These are phyloP conservation scores for Trissolcus japonicus DNA, from an alignment of 2,888 invertebrate genomes.

Conservation along the genomic window DNA sequence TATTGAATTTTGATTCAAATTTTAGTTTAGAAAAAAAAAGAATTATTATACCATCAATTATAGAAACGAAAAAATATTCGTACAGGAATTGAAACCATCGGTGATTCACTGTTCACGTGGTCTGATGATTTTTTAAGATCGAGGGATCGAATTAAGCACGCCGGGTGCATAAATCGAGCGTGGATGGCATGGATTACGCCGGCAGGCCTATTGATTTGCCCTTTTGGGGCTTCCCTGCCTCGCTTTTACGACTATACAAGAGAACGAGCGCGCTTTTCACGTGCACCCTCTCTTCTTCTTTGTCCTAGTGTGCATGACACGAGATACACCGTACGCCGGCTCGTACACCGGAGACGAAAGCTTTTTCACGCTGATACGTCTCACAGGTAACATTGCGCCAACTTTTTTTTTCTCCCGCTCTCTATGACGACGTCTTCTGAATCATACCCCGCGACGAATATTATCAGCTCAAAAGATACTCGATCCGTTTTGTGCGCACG, in stretches of 20 bases:
- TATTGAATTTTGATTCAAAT: too few relatives aligned
- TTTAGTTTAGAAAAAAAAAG: too few relatives aligned
- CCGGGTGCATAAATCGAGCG: slow-evolving; percentile 50
- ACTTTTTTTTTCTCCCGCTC: background rate
- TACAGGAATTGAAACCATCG: too few relatives aligned
- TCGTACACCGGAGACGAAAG: slow-evolving; percentile 49
- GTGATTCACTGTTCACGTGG: background rate
- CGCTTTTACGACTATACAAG: slow-evolving; percentile 57
- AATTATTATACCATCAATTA: too few relatives aligned
- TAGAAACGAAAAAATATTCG: too few relatives aligned
- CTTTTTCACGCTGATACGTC: slow-evolving; percentile 54
- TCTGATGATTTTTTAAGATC: slow-evolving; percentile 34
- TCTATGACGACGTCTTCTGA: too few relatives aligned
- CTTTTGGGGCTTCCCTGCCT: slow-evolving; percentile 54
- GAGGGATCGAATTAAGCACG: slow-evolving; percentile 46
- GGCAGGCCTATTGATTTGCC: slow-evolving; percentile 57
- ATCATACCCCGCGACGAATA: too few relatives aligned
- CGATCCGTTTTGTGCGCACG: too few relatives aligned
- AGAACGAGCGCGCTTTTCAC: slow-evolving; percentile 56
- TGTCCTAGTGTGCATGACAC: slow-evolving; percentile 32
- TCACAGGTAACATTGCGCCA: slow-evolving; percentile 50
- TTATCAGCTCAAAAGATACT: too few relatives aligned
- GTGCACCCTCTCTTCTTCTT: slow-evolving; percentile 36
- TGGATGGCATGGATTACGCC: slow-evolving; percentile 53
- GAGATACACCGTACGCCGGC: too few relatives aligned